Base-by-base conservation (phyloP, 2,797 vertebrate species). In the Diplodus sargus region DNA sequence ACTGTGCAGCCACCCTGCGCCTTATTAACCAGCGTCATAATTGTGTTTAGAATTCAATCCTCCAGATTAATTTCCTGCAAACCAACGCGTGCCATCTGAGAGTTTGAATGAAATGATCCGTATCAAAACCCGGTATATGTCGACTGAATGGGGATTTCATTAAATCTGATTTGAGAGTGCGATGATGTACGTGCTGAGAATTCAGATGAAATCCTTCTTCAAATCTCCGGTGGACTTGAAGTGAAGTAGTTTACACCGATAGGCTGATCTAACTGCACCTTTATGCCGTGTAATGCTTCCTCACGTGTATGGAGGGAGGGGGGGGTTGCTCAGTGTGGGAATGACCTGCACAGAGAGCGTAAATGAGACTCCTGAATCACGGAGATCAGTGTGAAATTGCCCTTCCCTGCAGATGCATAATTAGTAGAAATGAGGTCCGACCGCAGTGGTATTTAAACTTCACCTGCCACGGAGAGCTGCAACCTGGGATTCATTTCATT, bases 51-150 rank as follows among this genome's bases (percentile, higher is more conserved):
- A 78, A 72, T 78, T 76, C 58, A 81, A 25, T 67, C 39, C 20
- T 78, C 56, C 34, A 63, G 67, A 82, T 88, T 84, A 1, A 89
- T 88, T 87, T 90, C 78, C 87, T 88, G 77, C 56, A 59, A 58
- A 51, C 39, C 49, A 54, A 45, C 5, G 3, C 45, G 56, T 53
- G 45, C 53, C 65, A 64, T 22, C 62, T 59, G 73, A 85, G 70
- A 76, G 56, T 28, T 25, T 59, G 23, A 84, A 85, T 82, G 62
- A 82, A 87, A 79, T 63, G 57, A 90, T 89, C 62, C 70, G 59
- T 66, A 86, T 89, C 76, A 67, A 78, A 82, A 64, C 58, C 52
- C 4, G 49, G 1, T 52, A 18, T 22, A 58, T 16, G 58, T 65
- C 25, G 4, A 51, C 76, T 69, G 74, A 69, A 70, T 5, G 28